These are phyloP conservation scores for Himalopsyche anomala DNA, from an alignment of 2,888 invertebrate species.

Conservation along the genomic window DNA sequence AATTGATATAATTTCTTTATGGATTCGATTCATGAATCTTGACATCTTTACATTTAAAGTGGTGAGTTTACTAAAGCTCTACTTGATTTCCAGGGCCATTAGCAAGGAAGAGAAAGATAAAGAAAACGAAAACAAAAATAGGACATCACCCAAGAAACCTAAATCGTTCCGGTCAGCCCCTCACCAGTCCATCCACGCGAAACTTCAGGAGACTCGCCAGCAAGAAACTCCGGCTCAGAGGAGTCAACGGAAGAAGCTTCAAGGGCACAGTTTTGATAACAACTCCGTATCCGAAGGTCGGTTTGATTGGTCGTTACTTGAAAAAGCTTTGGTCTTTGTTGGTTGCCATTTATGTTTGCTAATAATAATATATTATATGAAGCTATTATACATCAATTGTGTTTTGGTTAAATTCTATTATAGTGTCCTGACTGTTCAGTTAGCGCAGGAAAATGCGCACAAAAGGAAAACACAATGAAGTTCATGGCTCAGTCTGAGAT, in stretches of 20 bases:
- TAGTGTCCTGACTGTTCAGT: no score
- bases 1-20: no score
- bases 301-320: not conserved
- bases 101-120: conserved; percentile 92
- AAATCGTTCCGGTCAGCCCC: conserved; percentile 78
- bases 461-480: no score
- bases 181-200: conserved; percentile 78
- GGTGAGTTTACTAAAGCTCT: not conserved
- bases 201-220: conserved; percentile 79
- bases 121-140: conserved; percentile 86
- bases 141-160: conserved; percentile 82
- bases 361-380: not conserved
- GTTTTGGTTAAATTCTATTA: no score
- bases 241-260: conserved; percentile 74
- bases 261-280: conserved; percentile 76
- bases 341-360: not conserved
- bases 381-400: no score
- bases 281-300: conserved; percentile 74
- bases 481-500: no score
- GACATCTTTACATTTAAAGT: no score
- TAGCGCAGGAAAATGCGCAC: no score
- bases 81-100: conserved; percentile 78
- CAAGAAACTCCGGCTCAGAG: conserved; percentile 67
- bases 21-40: no score
- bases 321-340: conserved; percentile 6